Conservation (phyloP, 1,140 invertebrate species). For the Pogonognathellus flavescens region DNA sequence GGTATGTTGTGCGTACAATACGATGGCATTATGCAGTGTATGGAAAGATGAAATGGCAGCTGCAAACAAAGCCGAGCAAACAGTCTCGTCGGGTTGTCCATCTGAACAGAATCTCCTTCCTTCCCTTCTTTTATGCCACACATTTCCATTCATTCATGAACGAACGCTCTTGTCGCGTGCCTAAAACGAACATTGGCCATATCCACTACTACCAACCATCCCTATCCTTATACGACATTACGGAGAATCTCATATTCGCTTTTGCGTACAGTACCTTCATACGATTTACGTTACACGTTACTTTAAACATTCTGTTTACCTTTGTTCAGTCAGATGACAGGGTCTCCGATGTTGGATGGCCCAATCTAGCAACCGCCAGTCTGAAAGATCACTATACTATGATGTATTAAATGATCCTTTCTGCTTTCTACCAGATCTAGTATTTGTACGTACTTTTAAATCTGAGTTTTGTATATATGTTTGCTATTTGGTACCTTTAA, state of each 20-base stretch:
- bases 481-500: too few relatives aligned
- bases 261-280: not conserved
- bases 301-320: not conserved
- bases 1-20: too few relatives aligned
- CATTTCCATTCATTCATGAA: conserved; percentile 48
- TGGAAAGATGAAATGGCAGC: conserved; percentile 46
- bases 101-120: conserved; percentile 40
- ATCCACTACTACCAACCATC: not conserved
- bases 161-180: conserved; percentile 34
- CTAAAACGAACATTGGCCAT: conserved; percentile 28
- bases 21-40: not conserved
- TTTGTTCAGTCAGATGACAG: too few relatives aligned
- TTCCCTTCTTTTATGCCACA: conserved; percentile 38
- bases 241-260: not conserved
- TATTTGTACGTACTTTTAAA: not conserved
- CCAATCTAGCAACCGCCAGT: too few relatives aligned
- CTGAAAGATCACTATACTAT: too few relatives aligned
- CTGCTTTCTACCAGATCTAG: not conserved
- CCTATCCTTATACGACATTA: not conserved
- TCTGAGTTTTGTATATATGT: too few relatives aligned
- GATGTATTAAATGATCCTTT: too few relatives aligned
- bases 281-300: not conserved
- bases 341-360: too few relatives aligned
- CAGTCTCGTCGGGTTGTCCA: conserved; percentile 16
- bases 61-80: conserved; percentile 43